phyloP scores from a whole-genome alignment of 2,888 invertebrate genomes.

The Tetropium fuscum region DNA sequence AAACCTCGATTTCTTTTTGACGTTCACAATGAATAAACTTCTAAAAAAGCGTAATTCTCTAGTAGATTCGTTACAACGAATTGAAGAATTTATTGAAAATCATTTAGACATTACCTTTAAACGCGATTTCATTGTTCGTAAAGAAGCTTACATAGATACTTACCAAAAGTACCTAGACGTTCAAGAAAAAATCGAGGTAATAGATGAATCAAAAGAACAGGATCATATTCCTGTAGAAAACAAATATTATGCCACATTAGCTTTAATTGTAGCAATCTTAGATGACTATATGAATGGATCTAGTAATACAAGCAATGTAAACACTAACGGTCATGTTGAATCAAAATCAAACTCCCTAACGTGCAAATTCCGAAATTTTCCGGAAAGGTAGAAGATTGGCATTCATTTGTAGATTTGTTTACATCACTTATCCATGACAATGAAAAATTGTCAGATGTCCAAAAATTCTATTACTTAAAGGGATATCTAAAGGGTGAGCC shows the following conservation, averaged over 20 bases:
- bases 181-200: constrained; percentile 4
- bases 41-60: too few species aligned
- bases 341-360: constrained; percentile 2
- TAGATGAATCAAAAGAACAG: not conserved
- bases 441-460: not conserved
- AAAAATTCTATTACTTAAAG: constrained; percentile 7
- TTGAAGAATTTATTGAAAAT: not conserved
- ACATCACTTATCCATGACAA: constrained; percentile 1
- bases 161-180: constrained; percentile 1
- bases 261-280: not conserved
- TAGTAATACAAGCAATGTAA: not conserved
- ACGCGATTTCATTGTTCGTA: not conserved
- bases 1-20: too few species aligned
- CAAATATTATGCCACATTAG: constrained; percentile 2
- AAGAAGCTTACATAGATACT: not conserved
- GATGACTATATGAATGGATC: not conserved
- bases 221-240: not conserved
- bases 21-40: too few species aligned
- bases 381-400: not conserved
- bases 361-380: not conserved
- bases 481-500: constrained; percentile 4
- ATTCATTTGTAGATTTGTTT: not conserved
- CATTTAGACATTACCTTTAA: not conserved
- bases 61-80: not conserved
- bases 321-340: not conserved